A percentile compares a stretch with the other conserved stretches of the same genome.
Conservation (phyloP, 2,888 invertebrate species). For the Gnatocerus cornutus region DNA sequence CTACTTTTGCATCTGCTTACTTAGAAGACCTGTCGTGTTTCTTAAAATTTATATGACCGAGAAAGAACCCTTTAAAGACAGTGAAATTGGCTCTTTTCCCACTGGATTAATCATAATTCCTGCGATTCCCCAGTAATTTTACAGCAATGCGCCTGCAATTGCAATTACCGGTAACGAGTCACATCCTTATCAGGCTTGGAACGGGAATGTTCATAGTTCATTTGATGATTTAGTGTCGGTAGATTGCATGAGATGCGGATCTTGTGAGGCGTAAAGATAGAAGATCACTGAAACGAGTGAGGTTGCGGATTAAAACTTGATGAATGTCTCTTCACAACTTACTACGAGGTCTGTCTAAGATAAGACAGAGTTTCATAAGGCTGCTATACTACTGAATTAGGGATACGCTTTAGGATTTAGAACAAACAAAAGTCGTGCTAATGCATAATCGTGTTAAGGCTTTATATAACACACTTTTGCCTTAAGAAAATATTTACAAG, state of each 20-base stretch:
- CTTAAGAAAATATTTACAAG: too few species aligned
- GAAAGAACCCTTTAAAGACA: too few species aligned
- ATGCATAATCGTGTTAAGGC: slow-evolving; percentile 43
- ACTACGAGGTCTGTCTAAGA: slow-evolving; percentile 44
- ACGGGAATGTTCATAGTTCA: slow-evolving; percentile 50
- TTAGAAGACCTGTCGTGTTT: too few species aligned
- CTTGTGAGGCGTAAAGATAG: slow-evolving; percentile 51
- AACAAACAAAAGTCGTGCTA: slow-evolving; percentile 45
- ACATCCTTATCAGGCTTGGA: slow-evolving; percentile 46
- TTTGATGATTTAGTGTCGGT: slow-evolving; percentile 51
- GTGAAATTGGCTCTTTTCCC: neutral
- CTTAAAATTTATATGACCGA: too few species aligned
- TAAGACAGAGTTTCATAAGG: slow-evolving; percentile 49
- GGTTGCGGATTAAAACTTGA: slow-evolving; percentile 54
- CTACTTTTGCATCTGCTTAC: too few species aligned
- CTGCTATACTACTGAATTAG: slow-evolving; percentile 44
- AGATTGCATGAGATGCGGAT: slow-evolving; percentile 51
- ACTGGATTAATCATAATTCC: slow-evolving; percentile 37
- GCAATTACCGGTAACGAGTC: slow-evolving; percentile 50
- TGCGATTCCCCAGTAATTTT: slow-evolving; percentile 42
- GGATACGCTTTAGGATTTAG: slow-evolving; percentile 46
- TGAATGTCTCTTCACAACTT: slow-evolving; percentile 54
- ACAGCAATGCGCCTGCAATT: slow-evolving; percentile 47
- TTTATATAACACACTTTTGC: slow-evolving; percentile 12
- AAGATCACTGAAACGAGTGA: slow-evolving; percentile 51